Evolutionary conservation across 2,113 vertebrate genomes (phyloP).

Genomic region (Panthera tigris): DNA sequence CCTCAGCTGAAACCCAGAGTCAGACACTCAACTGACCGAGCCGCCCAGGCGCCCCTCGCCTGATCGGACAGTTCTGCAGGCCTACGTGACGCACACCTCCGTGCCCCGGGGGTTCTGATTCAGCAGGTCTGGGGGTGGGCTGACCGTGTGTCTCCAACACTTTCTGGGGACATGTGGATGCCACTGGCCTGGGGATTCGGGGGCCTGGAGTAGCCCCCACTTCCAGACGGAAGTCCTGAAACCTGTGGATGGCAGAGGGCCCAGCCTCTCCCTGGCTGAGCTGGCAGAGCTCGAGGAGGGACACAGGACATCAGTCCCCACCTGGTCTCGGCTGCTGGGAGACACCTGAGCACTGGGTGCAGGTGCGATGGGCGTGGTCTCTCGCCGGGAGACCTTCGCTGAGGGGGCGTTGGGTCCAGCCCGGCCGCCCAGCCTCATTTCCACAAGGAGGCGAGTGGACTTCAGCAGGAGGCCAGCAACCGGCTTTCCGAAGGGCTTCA

Average conservation of each 20-base stretch:
- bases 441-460: fast-evolving
- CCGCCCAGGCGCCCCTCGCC: no score
- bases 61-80: fast-evolving
- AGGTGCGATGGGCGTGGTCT: fast-evolving
- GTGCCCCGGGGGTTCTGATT: not conserved
- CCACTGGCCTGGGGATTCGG: not conserved
- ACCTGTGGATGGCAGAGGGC: fast-evolving
- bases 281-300: not conserved
- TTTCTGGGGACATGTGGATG: fast-evolving
- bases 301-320: not conserved
- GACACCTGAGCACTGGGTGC: no score
- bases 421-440: not conserved
- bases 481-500: not conserved
- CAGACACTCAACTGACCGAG: no score
- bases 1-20: no score
- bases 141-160: not conserved
- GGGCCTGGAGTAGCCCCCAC: fast-evolving
- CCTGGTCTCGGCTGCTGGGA: not conserved
- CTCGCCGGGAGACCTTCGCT: not conserved
- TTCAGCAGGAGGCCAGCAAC: not conserved
- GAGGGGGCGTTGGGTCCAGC: not conserved
- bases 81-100: fast-evolving
- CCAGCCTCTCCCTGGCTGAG: not conserved
- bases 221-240: not conserved
- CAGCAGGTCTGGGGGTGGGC: not conserved